Evolutionary conservation across 2,113 vertebrate species (phyloP).

Genomic region (Raphicerus campestris): DNA sequence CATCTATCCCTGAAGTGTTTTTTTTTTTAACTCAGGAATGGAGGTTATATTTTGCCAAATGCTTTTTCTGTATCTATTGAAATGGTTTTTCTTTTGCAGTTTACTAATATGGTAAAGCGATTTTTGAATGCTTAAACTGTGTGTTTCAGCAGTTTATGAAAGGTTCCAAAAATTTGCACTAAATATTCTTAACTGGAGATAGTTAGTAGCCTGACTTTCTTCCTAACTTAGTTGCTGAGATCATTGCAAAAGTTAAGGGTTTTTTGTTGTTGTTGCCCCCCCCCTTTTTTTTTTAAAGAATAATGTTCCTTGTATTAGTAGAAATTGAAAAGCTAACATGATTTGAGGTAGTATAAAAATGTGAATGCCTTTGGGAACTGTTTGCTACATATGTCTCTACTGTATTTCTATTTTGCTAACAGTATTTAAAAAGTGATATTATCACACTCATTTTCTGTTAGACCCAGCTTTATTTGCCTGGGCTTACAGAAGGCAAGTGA

Average conservation of each 20-base stretch:
- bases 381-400: conserved; percentile 69
- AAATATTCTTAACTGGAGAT: neutral
- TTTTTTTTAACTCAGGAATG: neutral
- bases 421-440: conserved; percentile 79
- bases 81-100: neutral
- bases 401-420: conserved; percentile 79
- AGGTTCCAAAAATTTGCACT: neutral
- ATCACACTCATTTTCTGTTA: conserved; percentile 82
- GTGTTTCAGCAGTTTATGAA: neutral
- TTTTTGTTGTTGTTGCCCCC: neutral
- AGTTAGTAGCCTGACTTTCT: neutral
- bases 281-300: neutral
- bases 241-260: neutral
- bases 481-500: conserved; percentile 76
- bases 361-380: conserved; percentile 72
- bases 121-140: conserved; percentile 14
- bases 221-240: neutral
- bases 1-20: neutral
- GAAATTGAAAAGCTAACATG: conserved; percentile 57
- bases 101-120: neutral
- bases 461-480: conserved; percentile 80
- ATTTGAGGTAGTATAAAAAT: conserved; percentile 68
- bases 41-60: neutral
- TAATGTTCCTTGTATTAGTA: conserved; percentile 67
- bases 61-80: neutral